Evolutionary conservation across 2,797 vertebrate species (phyloP).

Genomic region (Acipenser transmontanus): DNA sequence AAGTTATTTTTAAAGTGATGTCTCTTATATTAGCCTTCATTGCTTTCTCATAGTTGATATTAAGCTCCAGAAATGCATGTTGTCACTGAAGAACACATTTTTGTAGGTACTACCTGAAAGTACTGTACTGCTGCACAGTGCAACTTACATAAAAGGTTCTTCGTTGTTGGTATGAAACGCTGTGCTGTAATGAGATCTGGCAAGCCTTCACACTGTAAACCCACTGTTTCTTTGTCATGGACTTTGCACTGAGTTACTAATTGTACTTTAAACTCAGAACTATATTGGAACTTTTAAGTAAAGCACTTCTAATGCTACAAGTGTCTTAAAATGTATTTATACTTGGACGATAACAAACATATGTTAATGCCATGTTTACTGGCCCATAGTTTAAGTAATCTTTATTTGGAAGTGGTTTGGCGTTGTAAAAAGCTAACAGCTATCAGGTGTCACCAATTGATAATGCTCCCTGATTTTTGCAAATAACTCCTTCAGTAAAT

Average conservation of each 20-base stretch:
- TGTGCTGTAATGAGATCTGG: constrained; percentile 38
- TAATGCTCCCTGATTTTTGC: too few relatives aligned
- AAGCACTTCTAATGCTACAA: too few relatives aligned
- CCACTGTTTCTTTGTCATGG: constrained; percentile 47
- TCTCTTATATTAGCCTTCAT: constrained; percentile 43
- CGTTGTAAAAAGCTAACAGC: too few relatives aligned
- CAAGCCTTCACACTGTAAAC: constrained; percentile 41
- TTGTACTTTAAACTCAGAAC: constrained; percentile 42
- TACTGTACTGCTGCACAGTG: constrained; percentile 25
- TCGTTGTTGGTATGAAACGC: constrained; percentile 32
- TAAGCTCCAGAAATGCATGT: constrained; percentile 26
- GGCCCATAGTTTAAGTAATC: too few relatives aligned
- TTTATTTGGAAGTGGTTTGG: too few relatives aligned
- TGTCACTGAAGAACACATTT: constrained; percentile 20
- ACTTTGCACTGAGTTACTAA: constrained; percentile 43
- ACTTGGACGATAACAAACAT: too few relatives aligned
- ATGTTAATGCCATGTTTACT: too few relatives aligned
- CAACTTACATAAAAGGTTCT: constrained; percentile 35
- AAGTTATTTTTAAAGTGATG: constrained; percentile 68
- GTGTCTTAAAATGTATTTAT: too few relatives aligned
- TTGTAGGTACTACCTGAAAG: constrained; percentile 31
- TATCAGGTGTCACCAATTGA: too few relatives aligned
- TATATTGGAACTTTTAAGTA: constrained; percentile 4
- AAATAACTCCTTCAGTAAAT: too few relatives aligned
- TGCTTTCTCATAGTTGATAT: constrained; percentile 27